A percentile compares a stretch with the other conserved stretches of the same genome.
These are phyloP conservation scores for Plagodis dolabraria DNA, from an alignment of 2,888 invertebrate species.

Conservation along the genomic window DNA sequence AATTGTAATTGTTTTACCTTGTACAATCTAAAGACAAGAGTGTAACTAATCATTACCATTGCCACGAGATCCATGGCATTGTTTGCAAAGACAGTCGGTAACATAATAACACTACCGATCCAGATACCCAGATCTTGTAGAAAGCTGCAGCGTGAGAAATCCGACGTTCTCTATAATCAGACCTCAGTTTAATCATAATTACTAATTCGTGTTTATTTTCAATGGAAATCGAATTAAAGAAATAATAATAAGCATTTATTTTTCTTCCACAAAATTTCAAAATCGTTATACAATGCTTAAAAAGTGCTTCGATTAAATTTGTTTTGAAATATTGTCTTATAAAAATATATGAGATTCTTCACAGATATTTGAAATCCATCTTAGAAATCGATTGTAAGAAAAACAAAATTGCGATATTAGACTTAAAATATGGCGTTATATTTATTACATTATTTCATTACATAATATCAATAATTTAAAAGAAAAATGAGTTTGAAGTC, in stretches of 20 bases:
- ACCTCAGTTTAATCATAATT: slow-evolving; percentile 9
- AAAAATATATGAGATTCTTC: too few relatives aligned
- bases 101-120: slow-evolving; percentile 65
- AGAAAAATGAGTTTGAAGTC: too few relatives aligned
- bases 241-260: too few relatives aligned
- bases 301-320: too few relatives aligned
- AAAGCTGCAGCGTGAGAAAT: slow-evolving; percentile 49
- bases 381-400: too few relatives aligned
- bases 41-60: slow-evolving; percentile 61
- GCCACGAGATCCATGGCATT: slow-evolving; percentile 58
- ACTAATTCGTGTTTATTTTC: slow-evolving; percentile 9
- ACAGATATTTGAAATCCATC: too few relatives aligned
- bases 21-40: slow-evolving; percentile 42
- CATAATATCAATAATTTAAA: too few relatives aligned
- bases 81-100: slow-evolving; percentile 50
- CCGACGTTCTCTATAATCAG: slow-evolving; percentile 25
- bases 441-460: too few relatives aligned
- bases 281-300: neutral
- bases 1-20: slow-evolving; percentile 36
- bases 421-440: too few relatives aligned
- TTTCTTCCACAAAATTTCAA: too few relatives aligned
- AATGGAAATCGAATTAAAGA: neutral
- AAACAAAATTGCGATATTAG: too few relatives aligned
- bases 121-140: slow-evolving; percentile 71
- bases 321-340: too few relatives aligned